Percentiles rank a stretch among this genome's conserved stretches.
phyloP scores from a whole-genome alignment of 2,888 invertebrate species.

The Amorpha juglandis region DNA sequence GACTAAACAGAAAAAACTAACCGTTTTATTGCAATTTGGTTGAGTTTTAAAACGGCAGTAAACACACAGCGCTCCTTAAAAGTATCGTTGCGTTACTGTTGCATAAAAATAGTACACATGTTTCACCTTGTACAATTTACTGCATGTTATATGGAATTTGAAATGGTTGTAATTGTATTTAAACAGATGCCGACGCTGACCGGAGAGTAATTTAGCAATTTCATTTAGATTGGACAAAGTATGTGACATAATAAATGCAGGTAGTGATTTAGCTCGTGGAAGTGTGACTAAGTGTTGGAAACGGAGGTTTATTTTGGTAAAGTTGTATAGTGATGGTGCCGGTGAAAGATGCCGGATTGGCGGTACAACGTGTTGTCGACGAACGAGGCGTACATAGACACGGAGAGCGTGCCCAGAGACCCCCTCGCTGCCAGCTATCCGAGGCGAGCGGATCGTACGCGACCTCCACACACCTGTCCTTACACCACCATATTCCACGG shows the following conservation, averaged over 20 bases:
- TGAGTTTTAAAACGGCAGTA: no score
- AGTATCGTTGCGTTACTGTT: background rate
- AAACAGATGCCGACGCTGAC: conserved; percentile 63
- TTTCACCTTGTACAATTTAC: conserved; percentile 10
- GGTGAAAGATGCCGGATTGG: conserved; percentile 81
- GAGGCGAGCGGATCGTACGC: conserved; percentile 79
- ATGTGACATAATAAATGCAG: conserved; percentile 52
- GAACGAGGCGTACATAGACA: conserved; percentile 78
- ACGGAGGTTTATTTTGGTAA: conserved; percentile 45
- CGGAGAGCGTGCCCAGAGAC: conserved; percentile 62
- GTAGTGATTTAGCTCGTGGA: conserved; percentile 35
- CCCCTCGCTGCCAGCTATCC: conserved; percentile 80
- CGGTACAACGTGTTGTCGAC: conserved; percentile 83
- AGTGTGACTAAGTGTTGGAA: conserved; percentile 49
- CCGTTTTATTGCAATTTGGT: no score
- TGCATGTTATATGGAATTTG: conserved; percentile 12
- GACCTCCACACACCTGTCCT: conserved; percentile 77
- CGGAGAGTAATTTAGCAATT: conserved; percentile 54
- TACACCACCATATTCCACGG: conserved; percentile 78
- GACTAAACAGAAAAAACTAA: background rate
- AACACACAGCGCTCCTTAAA: background rate
- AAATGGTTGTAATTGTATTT: conserved; percentile 17
- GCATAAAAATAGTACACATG: conserved; percentile 12
- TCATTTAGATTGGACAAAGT: conserved; percentile 50
- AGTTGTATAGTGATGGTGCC: conserved; percentile 69